phyloP scores from a whole-genome alignment of 1,140 invertebrate species.

The Drosophila ficusphila region DNA sequence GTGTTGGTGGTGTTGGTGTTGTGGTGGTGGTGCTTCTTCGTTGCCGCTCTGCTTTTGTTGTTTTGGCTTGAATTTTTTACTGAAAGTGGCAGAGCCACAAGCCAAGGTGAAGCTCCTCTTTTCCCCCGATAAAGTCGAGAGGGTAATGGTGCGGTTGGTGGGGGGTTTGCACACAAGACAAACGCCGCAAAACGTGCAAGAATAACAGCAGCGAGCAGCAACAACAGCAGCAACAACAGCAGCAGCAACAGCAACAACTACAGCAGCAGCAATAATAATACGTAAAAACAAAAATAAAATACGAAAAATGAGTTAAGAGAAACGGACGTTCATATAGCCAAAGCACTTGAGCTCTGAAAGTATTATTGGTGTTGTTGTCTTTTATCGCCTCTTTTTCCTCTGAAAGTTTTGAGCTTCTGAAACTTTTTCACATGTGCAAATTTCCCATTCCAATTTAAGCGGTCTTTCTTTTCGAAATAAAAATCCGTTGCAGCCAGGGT shows the following conservation, averaged over 20 bases:
- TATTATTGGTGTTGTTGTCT: conserved; percentile 23
- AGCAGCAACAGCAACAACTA: conserved; percentile 16
- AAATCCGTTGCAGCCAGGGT: conserved; percentile 1
- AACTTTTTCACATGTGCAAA: conserved; percentile 62
- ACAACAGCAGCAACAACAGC: conserved; percentile 33
- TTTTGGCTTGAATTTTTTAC: conserved; percentile 66
- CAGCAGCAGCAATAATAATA: conserved; percentile 20
- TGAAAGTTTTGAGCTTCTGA: conserved; percentile 18
- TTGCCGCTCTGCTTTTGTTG: conserved; percentile 46
- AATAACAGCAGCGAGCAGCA: conserved; percentile 33
- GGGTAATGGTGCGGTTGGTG: neutral
- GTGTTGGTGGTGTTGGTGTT: conserved; percentile 39
- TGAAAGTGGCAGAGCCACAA: conserved; percentile 70
- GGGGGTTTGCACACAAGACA: conserved; percentile 30
- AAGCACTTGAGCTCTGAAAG: conserved; percentile 21
- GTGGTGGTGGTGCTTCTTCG: conserved; percentile 30
- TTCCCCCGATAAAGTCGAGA: neutral
- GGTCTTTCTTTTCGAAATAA: neutral
- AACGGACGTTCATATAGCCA: conserved; percentile 63
- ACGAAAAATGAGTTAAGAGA: conserved; percentile 71
- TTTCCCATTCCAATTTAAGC: conserved; percentile 33
- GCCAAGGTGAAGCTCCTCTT: conserved; percentile 62
- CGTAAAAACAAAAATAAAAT: conserved; percentile 55
- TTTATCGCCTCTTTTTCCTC: conserved; percentile 28
- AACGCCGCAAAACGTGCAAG: conserved; percentile 64